Evolutionary conservation across 2,113 vertebrate genomes (phyloP).

Genomic region (Hippocampus barbouri): DNA sequence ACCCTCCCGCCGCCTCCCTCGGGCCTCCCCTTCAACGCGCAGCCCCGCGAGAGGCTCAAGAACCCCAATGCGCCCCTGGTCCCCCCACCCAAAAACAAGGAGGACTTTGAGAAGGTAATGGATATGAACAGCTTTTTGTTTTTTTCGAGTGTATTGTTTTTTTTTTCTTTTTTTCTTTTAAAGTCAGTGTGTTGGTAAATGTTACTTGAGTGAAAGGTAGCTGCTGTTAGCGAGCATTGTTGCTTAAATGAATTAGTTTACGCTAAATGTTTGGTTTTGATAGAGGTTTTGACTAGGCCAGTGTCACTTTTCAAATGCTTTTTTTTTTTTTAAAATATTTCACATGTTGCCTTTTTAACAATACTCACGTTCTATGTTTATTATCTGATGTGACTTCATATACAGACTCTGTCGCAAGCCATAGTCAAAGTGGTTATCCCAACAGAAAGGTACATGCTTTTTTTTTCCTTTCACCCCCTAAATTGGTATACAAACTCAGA

Average conservation of each 20-base stretch:
- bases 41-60: constrained; percentile 95
- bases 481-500: constrained; percentile 96
- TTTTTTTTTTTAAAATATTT: constrained; percentile 85
- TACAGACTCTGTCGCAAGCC: constrained; percentile 99
- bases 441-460: constrained; percentile 99
- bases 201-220: constrained; percentile 40
- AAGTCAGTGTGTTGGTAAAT: constrained; percentile 44
- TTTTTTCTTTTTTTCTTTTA: constrained; percentile 4
- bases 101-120: constrained; percentile 99
- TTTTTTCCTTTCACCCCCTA: constrained; percentile 83
- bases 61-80: constrained; percentile 92
- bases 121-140: constrained; percentile 46
- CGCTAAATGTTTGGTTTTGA: constrained; percentile 14
- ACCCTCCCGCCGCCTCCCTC: constrained; percentile 96
- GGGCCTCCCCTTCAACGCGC: constrained; percentile 97
- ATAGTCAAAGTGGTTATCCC: constrained; percentile 99
- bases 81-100: constrained; percentile 97
- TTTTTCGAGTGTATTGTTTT: constrained; percentile 5
- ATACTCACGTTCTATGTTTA: constrained; percentile 99
- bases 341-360: constrained; percentile 99
- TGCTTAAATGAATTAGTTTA: constrained; percentile 22
- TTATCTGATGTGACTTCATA: constrained; percentile 99
- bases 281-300: constrained; percentile 1
- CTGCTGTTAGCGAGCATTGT: constrained; percentile 26
- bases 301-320: constrained; percentile 85